A percentile compares a stretch with the other conserved stretches of the same genome.
These are phyloP conservation scores for Boulengeromyrus knoepffleri DNA, from an alignment of 2,113 vertebrate species.

Conservation along the genomic window DNA sequence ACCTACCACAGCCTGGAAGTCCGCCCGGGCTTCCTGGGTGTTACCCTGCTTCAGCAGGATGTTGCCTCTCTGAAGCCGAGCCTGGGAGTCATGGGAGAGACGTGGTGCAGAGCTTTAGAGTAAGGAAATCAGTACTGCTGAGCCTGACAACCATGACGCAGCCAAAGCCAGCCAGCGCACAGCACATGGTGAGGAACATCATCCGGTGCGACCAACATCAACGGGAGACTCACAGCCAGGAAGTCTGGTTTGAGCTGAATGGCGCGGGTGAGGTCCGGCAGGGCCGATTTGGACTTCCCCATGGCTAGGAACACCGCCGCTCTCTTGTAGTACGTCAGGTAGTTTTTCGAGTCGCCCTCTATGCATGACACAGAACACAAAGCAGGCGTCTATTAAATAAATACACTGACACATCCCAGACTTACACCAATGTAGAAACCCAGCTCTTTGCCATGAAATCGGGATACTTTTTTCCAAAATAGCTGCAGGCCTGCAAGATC, in stretches of 20 bases:
- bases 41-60: conserved; percentile 70
- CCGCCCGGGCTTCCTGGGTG: conserved; percentile 58
- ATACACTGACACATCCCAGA: no score
- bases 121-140: no score
- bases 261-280: conserved; percentile 69
- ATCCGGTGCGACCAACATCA: background rate
- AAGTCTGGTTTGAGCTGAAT: conserved; percentile 77
- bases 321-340: conserved; percentile 75
- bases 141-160: background rate
- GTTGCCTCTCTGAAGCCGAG: conserved; percentile 67
- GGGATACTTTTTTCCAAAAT: background rate
- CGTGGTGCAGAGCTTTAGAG: background rate
- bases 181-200: background rate
- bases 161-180: background rate
- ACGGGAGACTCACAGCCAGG: conserved; percentile 58
- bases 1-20: conserved; percentile 69
- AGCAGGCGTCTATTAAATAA: background rate
- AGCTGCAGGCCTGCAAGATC: background rate
- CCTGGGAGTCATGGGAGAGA: conserved; percentile 43
- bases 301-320: conserved; percentile 72
- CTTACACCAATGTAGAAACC: background rate
- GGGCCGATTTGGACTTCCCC: conserved; percentile 73
- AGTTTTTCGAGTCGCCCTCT: conserved; percentile 75
- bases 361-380: background rate
- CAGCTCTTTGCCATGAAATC: background rate